phyloP scores from a whole-genome alignment of 2,888 invertebrate genomes.

The Hoplodrina blanda region DNA sequence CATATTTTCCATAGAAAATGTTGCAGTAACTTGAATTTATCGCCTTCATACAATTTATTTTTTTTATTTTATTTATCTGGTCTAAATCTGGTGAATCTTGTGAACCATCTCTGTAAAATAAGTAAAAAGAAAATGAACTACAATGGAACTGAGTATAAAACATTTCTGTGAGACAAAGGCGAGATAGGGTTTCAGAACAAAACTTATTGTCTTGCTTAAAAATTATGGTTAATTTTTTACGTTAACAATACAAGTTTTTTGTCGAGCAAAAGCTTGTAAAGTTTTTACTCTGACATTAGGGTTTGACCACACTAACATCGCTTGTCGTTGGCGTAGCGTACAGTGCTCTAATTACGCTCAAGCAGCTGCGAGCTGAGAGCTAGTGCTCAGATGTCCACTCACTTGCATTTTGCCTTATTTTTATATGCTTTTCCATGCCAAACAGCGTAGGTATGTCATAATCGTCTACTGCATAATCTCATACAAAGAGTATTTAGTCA shows the following conservation, averaged over 20 bases:
- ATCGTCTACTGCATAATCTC: neutral
- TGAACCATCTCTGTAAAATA: slow-evolving; percentile 12
- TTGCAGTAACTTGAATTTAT: slow-evolving; percentile 29
- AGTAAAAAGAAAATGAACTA: slow-evolving; percentile 16
- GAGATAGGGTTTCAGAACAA: slow-evolving; percentile 13
- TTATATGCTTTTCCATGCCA: neutral
- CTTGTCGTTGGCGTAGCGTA: neutral
- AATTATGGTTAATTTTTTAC: slow-evolving; percentile 18
- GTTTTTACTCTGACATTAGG: slow-evolving; percentile 5
- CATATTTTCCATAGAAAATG: slow-evolving; percentile 36
- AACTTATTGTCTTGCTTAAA: slow-evolving; percentile 12
- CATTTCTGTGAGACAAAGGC: slow-evolving; percentile 27
- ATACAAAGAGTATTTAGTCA: slow-evolving; percentile 27
- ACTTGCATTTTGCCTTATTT: neutral
- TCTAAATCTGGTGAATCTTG: slow-evolving; percentile 15
- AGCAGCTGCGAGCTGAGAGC: neutral
- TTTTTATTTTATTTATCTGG: neutral
- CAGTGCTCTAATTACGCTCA: neutral
- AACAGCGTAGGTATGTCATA: neutral
- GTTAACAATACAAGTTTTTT: slow-evolving; percentile 26
- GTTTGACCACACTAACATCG: neutral
- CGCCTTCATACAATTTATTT: neutral
- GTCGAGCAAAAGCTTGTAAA: slow-evolving; percentile 13
- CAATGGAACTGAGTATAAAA: slow-evolving; percentile 26
- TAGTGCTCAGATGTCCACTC: too few relatives aligned